Evolutionary conservation across 2,888 invertebrate species (phyloP).

Genomic region (Lamellibrachia columna): DNA sequence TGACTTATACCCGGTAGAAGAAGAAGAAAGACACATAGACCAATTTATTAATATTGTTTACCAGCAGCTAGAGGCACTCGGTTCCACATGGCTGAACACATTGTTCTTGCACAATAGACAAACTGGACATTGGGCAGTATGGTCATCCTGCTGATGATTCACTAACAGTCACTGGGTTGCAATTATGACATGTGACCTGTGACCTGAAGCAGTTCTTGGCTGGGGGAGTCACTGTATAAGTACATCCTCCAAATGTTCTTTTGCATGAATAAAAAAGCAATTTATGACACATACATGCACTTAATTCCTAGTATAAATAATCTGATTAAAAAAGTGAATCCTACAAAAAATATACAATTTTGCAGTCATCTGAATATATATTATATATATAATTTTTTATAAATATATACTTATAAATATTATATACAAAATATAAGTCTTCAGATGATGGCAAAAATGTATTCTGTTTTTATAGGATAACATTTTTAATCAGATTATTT

Average conservation of each 20-base stretch:
- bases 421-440: too few relatives aligned
- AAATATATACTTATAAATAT: too few relatives aligned
- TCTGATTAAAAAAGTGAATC: too few relatives aligned
- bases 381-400: too few relatives aligned
- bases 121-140: background rate
- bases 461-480: too few relatives aligned
- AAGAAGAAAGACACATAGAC: background rate
- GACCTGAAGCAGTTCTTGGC: background rate
- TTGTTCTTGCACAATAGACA: background rate
- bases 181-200: background rate
- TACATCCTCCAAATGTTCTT: background rate
- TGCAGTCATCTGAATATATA: too few relatives aligned
- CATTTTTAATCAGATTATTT: too few relatives aligned
- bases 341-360: too few relatives aligned
- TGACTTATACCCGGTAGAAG: background rate
- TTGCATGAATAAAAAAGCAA: background rate
- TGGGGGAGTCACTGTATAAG: background rate
- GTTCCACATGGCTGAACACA: background rate
- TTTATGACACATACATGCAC: background rate
- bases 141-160: background rate
- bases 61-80: background rate
- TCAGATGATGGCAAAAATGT: too few relatives aligned
- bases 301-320: too few relatives aligned
- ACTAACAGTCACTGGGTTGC: background rate
- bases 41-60: background rate